Percentiles rank a stretch among this genome's conserved stretches.
Evolutionary conservation across 1,140 invertebrate genomes (phyloP).

Genomic region (Hylaeus volcanicus): DNA sequence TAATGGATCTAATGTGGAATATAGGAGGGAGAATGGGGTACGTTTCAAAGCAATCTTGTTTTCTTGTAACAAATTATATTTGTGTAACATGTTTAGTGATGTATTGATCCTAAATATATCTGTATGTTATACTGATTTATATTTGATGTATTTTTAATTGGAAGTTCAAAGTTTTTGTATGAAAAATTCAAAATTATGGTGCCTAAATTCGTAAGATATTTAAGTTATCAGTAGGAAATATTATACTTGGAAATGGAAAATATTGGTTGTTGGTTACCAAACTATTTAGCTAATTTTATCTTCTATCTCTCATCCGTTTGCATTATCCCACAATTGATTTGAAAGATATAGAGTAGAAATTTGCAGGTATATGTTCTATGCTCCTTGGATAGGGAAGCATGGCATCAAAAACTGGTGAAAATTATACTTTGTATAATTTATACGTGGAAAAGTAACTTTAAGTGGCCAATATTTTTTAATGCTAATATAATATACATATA

Average conservation of each 20-base stretch:
- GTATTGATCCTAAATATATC: not conserved
- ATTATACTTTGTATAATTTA: too few species aligned
- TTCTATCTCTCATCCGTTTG: too few species aligned
- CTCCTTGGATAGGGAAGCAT: too few species aligned
- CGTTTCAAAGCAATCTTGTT: slow-evolving; percentile 21
- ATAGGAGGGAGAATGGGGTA: slow-evolving; percentile 95
- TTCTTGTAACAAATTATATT: not conserved
- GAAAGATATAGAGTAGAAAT: too few species aligned
- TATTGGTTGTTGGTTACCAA: not conserved
- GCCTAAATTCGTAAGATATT: not conserved
- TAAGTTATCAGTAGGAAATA: not conserved
- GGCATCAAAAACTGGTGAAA: too few species aligned
- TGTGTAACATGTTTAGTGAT: not conserved
- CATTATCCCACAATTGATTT: too few species aligned
- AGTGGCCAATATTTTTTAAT: not conserved
- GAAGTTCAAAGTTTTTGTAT: not conserved
- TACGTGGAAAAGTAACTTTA: too few species aligned
- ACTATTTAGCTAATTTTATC: too few species aligned
- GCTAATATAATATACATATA: not conserved
- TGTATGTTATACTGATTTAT: not conserved
- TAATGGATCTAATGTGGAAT: slow-evolving; percentile 96
- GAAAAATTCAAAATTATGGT: not conserved
- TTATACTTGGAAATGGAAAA: not conserved
- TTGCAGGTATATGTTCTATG: too few species aligned
- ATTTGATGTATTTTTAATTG: not conserved